A percentile compares a stretch with the other conserved stretches of the same genome.
These are phyloP conservation scores for Onthophagus sagittarius DNA, from an alignment of 2,888 invertebrate species.

Conservation along the genomic window DNA sequence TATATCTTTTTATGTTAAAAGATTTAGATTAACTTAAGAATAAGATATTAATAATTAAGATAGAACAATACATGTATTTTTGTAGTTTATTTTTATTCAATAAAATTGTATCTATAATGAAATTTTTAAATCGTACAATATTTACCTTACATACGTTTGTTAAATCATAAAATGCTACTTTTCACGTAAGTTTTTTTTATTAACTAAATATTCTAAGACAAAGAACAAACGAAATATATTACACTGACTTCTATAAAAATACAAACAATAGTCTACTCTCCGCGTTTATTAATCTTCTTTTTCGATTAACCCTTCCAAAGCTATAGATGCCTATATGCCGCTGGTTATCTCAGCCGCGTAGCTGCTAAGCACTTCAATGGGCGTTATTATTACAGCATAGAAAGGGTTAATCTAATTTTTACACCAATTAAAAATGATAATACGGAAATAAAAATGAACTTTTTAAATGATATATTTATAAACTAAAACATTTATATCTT, in stretches of 20 bases:
- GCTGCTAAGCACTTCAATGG: too few species aligned
- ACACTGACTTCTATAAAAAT: constrained; percentile 27
- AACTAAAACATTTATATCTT: too few species aligned
- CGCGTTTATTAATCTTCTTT: constrained; percentile 7
- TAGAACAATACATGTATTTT: too few species aligned
- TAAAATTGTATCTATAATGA: constrained; percentile 27
- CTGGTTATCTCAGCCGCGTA: background rate
- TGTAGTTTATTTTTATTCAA: constrained; percentile 14
- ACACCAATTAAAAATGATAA: background rate
- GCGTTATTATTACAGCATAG: too few species aligned
- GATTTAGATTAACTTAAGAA: too few species aligned
- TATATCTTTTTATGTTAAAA: too few species aligned
- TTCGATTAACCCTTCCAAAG: background rate
- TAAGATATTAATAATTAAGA: too few species aligned
- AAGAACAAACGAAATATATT: constrained; percentile 22
- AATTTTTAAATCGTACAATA: constrained; percentile 26
- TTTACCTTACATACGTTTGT: constrained; percentile 23
- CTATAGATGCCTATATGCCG: background rate
- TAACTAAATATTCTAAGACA: constrained; percentile 20
- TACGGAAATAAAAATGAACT: background rate
- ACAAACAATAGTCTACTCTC: constrained; percentile 23
- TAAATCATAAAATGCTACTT: constrained; percentile 25
- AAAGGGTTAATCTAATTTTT: too few species aligned
- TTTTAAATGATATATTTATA: too few species aligned
- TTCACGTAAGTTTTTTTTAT: constrained; percentile 18